Evolutionary conservation across 2,888 invertebrate species (phyloP).

Genomic region (Orgyia antiqua): DNA sequence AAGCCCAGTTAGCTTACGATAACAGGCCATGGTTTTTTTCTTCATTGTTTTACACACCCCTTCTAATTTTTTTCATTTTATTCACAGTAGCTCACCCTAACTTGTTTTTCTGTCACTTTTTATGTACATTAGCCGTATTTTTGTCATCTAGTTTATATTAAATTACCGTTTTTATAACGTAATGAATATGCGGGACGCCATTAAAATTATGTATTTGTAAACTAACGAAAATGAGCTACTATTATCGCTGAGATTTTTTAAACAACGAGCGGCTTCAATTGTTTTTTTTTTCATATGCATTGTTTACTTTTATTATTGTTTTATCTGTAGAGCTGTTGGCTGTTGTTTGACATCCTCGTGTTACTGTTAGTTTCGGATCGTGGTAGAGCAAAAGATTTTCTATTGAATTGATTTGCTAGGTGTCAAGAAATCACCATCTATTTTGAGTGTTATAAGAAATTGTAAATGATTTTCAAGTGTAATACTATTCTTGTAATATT

Average conservation of each 20-base stretch:
- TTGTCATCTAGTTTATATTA: slow-evolving; percentile 75
- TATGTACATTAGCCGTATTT: slow-evolving; percentile 65
- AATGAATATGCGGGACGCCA: slow-evolving; percentile 70
- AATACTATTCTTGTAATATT: too few species aligned
- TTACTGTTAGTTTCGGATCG: too few species aligned
- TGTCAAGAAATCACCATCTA: too few species aligned
- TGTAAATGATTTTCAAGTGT: too few species aligned
- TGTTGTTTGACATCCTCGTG: too few species aligned
- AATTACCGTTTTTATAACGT: slow-evolving; percentile 71
- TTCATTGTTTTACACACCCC: slow-evolving; percentile 61
- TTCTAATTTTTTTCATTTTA: slow-evolving; percentile 46
- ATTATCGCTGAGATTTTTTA: slow-evolving; percentile 50
- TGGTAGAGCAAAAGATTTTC: too few species aligned
- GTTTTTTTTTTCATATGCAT: too few species aligned
- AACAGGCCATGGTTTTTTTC: slow-evolving; percentile 53
- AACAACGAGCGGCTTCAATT: slow-evolving; percentile 27
- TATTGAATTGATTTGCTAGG: too few species aligned
- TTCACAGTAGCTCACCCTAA: slow-evolving; percentile 43
- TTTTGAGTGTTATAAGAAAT: too few species aligned
- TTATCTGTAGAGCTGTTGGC: too few species aligned
- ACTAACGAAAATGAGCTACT: slow-evolving; percentile 56
- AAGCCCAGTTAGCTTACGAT: slow-evolving; percentile 59
- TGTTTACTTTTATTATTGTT: too few species aligned
- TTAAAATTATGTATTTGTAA: slow-evolving; percentile 57
- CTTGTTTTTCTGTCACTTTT: slow-evolving; percentile 55